A percentile compares a stretch with the other conserved stretches of the same genome.
phyloP scores from a whole-genome alignment of 2,888 invertebrate species.

The Polymixis flavicincta region DNA sequence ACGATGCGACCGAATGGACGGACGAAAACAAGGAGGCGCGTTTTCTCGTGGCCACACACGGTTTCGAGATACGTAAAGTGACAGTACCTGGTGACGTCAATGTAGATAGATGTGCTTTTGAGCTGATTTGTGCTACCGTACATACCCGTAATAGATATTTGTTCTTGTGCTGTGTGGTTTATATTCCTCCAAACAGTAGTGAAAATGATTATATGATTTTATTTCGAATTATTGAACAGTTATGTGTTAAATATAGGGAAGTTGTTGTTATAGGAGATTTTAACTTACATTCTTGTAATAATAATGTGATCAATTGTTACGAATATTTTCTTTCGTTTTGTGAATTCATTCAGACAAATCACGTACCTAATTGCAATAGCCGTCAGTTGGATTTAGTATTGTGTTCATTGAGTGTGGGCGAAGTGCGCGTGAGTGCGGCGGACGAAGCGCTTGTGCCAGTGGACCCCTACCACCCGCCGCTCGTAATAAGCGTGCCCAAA shows the following conservation, averaged over 20 bases:
- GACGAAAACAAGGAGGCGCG: background rate
- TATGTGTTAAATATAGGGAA: conserved; percentile 38
- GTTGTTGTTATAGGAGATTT: background rate
- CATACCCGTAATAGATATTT: background rate
- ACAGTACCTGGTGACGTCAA: conserved; percentile 11
- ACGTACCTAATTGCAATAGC: no score
- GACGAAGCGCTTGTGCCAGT: conserved; percentile 16
- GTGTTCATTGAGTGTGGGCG: conserved; percentile 18
- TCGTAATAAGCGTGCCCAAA: conserved; percentile 21
- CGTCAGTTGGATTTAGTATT: conserved; percentile 2
- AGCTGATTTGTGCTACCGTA: conserved; percentile 1
- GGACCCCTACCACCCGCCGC: conserved; percentile 33
- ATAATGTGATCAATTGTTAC: background rate
- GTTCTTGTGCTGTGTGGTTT: conserved; percentile 3
- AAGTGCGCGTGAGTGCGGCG: conserved; percentile 16
- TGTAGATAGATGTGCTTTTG: conserved; percentile 5
- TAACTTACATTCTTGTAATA: conserved; percentile 41
- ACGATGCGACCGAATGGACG: background rate
- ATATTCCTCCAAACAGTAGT: background rate
- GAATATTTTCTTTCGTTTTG: background rate
- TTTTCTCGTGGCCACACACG: conserved; percentile 4
- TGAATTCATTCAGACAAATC: no score
- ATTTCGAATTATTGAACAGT: conserved; percentile 41
- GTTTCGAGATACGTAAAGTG: conserved; percentile 3
- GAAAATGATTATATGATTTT: conserved; percentile 29